Evolutionary conservation across 2,797 vertebrate genomes (phyloP), one percentile per base, ranked within the genome.

Genomic region (Manis javanica): DNA sequence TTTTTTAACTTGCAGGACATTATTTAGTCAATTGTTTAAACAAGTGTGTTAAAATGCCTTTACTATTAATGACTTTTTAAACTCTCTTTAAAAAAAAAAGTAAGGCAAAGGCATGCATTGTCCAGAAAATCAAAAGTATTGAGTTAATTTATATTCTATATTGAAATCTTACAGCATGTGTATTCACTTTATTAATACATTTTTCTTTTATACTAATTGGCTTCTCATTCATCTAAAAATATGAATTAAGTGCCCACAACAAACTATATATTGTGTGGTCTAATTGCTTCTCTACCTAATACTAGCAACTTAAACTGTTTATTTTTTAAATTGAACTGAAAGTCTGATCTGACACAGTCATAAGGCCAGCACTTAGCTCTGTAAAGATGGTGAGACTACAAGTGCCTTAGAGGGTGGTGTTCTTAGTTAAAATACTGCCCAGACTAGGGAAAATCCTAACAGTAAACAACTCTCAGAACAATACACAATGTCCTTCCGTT

Each of bases 131-230:
- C 18, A 23, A 46, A 91, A 78, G 39, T 55, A 23, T 37, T 82
- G 21, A 84, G 42, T 55, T 79, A 37, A n/a, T 72, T 82, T 91
- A 29, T 23, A 90, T 93, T 83, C 31, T 79, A 55, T 57, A 79
- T 53, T 94, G 19, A 87, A 85, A 78, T 74, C 21, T 85, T 81
- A 19, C 42, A 87, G 21, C 8, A 57, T 0, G 29, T 21, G 49
- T 84, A 88, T 59, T 92, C 31, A 90, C 34, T 87, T 94, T 66
- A 71, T 69, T 77, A 94, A 81, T 85, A 59, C 1, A 63, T 57
- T 94, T 12, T 37, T 15, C 46, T 79, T 84, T 53, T 91, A 46
- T 51, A 63, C 5, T 42, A 87, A 77, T 57, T 2, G 34, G 31
- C 5, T 31, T 87, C 81, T 92, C 34, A 72, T 68, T 84, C 14